Conservation (phyloP, 2,888 invertebrate species). For the Leucoptera coffeella region DNA sequence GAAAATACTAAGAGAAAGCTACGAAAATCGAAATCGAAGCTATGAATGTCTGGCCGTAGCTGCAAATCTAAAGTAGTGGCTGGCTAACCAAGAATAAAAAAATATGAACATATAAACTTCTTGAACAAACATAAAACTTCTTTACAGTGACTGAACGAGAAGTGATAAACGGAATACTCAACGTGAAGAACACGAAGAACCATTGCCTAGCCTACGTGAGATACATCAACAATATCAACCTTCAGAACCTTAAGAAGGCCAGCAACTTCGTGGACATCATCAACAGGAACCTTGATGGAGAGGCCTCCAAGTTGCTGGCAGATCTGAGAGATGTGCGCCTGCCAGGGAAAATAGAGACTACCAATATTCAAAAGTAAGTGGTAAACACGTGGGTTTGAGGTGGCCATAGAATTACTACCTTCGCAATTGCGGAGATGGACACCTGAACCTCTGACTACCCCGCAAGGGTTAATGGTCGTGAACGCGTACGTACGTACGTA, state of each 20-base stretch:
- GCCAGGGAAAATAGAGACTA: conserved; percentile 81
- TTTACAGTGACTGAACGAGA: conserved; percentile 90
- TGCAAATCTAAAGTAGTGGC: no score
- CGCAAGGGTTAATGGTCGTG: no score
- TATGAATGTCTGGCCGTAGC: no score
- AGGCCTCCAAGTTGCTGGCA: conserved; percentile 83
- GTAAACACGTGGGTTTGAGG: no score
- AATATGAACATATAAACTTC: not conserved
- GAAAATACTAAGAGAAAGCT: no score
- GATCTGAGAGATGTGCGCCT: conserved; percentile 86
- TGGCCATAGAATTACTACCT: no score
- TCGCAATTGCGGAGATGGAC: no score
- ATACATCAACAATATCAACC: conserved; percentile 95
- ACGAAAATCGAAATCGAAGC: no score
- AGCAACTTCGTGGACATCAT: conserved; percentile 93
- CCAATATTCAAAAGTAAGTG: conserved; percentile 79
- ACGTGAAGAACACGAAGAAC: conserved; percentile 90
- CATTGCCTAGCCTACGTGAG: conserved; percentile 92
- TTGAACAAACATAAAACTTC: not conserved
- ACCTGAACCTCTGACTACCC: no score
- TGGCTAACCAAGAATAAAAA: no score
- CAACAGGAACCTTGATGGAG: conserved; percentile 86
- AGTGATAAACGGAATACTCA: conserved; percentile 91
- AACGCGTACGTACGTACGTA: no score
- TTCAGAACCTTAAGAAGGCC: conserved; percentile 90